Evolutionary conservation across 2,888 invertebrate species (phyloP), one percentile per base, ranked within the genome.

Genomic region (Erynnis tages): DNA sequence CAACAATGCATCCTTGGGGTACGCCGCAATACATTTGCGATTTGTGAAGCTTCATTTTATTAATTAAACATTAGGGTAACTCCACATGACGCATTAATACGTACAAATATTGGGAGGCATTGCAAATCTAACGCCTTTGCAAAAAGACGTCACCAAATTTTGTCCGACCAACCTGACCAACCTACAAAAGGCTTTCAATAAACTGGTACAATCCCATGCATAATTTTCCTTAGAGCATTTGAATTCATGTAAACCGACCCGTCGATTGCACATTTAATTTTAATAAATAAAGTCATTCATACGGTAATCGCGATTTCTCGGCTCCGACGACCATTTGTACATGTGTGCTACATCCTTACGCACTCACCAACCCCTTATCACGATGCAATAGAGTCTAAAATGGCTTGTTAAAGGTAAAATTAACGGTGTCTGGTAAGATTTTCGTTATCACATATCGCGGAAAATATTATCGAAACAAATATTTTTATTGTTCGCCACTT

Each of bases 281-380:
- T 72, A 75, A 76, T 74, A 75, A 76, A 76, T 76, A 73, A 71
- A 73, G 73, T 70, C 75, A 71, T 79, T 71, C 69, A 56, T 59
- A 64, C 67, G 63, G 72, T 72, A 71, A 77, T 72, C 76, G 70
- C 65, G 65, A 66, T 68, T 67, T 66, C 65, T 63, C 60, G 58
- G 59, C 55, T 56, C 55, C 60, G 63, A 59, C 58, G 56, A 49
- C 62, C 63, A 61, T 67, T 66, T 64, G 59, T 61, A 54, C 40
- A 8, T 13, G 6, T 35, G 25, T 37, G 16, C 23, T 7, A 37
- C 14, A 54, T 56, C 8, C 4, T 46, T 43, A 23, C 46, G 8
- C 59, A 21, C 1, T 44, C 0, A 1, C 16, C 2, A 30, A 16
- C 10, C 35, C 37, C 56, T 56, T 63, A 59, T 53, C 10, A 4